Conservation (phyloP, 2,888 invertebrate genomes). For the Blera fallax region DNA sequence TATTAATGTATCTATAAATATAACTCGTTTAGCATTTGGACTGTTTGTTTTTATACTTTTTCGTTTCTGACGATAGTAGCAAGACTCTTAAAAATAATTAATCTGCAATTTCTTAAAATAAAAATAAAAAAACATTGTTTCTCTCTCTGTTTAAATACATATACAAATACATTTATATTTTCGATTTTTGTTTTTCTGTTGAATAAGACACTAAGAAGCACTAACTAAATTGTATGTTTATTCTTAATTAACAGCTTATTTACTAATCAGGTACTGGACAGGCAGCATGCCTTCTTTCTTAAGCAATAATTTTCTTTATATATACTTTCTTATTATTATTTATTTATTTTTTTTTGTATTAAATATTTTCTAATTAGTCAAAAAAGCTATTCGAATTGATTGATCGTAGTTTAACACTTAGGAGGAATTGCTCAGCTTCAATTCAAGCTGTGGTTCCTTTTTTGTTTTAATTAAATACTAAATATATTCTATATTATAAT, state of each 20-base stretch:
- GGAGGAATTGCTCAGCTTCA: conserved; percentile 54
- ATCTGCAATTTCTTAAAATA: conserved; percentile 11
- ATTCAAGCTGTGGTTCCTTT: conserved; percentile 47
- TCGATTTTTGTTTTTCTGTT: conserved; percentile 33
- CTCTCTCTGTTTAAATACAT: conserved; percentile 37
- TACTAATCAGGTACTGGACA: conserved; percentile 64
- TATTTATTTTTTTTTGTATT: no score
- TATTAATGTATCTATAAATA: conserved; percentile 18
- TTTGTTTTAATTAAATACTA: conserved; percentile 27
- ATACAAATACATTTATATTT: conserved; percentile 54
- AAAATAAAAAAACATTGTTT: conserved; percentile 14
- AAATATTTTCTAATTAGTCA: conserved; percentile 56
- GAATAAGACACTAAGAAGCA: conserved; percentile 71
- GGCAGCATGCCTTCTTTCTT: conserved; percentile 8
- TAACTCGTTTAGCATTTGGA: conserved; percentile 42
- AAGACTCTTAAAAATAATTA: conserved; percentile 40
- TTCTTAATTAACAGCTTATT: conserved; percentile 59
- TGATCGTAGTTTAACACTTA: conserved; percentile 68
- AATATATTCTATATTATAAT: conserved; percentile 44
- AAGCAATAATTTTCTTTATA: conserved; percentile 39
- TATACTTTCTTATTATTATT: conserved; percentile 12
- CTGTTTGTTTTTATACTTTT: not conserved
- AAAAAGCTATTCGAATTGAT: conserved; percentile 72
- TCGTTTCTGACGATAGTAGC: conserved; percentile 36
- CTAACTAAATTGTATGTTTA: conserved; percentile 59